Conservation (phyloP, 2,797 vertebrate genomes). For the Pachyuromys duprasi region DNA sequence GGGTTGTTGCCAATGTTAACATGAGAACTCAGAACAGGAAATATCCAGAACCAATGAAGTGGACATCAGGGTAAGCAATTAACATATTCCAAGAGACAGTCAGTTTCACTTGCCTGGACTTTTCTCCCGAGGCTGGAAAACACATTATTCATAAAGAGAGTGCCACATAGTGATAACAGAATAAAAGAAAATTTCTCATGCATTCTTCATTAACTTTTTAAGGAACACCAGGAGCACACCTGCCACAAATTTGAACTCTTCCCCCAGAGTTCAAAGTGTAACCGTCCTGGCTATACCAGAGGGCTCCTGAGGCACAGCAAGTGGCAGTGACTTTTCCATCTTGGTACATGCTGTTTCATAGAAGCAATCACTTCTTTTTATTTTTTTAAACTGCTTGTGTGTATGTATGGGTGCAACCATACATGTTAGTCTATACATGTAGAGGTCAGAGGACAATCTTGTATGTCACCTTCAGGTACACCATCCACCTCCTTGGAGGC, state of each 20-base stretch:
- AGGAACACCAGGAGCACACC: not conserved
- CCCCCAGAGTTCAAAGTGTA: not conserved
- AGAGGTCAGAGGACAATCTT: not conserved
- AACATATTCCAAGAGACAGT: constrained; percentile 63
- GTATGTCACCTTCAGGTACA: not conserved
- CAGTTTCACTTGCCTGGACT: not conserved
- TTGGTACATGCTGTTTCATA: not conserved
- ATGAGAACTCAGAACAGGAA: constrained; percentile 25
- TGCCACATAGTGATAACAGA: constrained; percentile 33
- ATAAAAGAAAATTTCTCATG: constrained; percentile 19
- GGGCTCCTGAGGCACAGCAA: not conserved
- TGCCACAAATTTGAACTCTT: constrained; percentile 25
- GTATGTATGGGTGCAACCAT: not conserved
- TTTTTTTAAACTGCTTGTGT: not conserved
- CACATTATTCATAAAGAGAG: constrained; percentile 61
- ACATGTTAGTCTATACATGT: too few species aligned
- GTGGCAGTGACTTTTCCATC: not conserved
- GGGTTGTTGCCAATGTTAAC: constrained; percentile 47
- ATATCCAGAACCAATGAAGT: not conserved
- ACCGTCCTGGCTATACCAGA: not conserved
- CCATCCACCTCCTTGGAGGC: not conserved
- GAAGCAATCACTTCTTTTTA: not conserved
- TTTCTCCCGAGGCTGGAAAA: constrained; percentile 67
- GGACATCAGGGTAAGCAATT: constrained; percentile 34
- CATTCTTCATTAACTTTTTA: constrained; percentile 15